Conservation (phyloP, 2,797 vertebrate genomes). For the Crypturellus tataupa region DNA sequence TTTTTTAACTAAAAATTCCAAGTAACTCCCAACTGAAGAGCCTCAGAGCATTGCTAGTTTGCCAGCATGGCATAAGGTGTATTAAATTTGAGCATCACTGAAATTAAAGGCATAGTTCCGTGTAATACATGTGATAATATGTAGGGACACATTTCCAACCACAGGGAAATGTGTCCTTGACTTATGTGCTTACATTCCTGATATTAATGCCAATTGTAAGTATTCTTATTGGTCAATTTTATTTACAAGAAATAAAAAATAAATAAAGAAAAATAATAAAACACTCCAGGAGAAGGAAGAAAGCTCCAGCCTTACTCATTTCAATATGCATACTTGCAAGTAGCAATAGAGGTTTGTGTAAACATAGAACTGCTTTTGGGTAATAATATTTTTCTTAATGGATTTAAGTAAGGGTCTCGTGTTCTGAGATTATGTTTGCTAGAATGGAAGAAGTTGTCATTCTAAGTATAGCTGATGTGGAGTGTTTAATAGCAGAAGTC, state of each 20-base stretch:
- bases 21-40: not conserved
- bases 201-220: not conserved
- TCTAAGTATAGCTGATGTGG: not conserved
- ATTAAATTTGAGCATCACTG: not conserved
- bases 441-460: not conserved
- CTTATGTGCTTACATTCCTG: not conserved
- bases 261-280: not conserved
- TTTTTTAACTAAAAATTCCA: not conserved
- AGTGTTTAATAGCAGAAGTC: not conserved
- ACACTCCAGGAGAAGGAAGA: not conserved
- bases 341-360: not conserved
- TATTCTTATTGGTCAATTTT: not conserved
- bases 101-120: not conserved
- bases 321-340: not conserved
- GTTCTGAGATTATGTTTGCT: not conserved
- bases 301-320: not conserved
- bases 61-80: not conserved
- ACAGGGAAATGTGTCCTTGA: not conserved
- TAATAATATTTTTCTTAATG: not conserved
- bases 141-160: too few relatives aligned
- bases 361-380: rapidly evolving
- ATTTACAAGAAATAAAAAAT: not conserved
- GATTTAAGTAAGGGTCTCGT: not conserved
- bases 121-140: not conserved
- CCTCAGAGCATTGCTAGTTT: not conserved